Percentiles rank a stretch among this genome's conserved stretches.
Conservation (phyloP, 2,888 invertebrate genomes). For the Spisula solida region DNA sequence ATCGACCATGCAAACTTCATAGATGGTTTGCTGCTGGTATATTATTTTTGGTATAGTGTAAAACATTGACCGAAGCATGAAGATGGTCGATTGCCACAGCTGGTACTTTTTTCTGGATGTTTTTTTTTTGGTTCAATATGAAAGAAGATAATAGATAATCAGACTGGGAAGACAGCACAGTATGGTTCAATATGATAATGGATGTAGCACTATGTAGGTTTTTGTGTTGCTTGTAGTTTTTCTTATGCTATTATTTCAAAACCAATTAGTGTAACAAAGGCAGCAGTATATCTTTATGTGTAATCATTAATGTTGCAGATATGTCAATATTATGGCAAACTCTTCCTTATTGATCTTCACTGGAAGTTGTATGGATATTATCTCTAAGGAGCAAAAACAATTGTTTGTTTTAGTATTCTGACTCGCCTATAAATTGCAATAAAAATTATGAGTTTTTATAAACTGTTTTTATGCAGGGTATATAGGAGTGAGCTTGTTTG, state of each 20-base stretch:
- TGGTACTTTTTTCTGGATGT: neutral
- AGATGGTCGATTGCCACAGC: neutral
- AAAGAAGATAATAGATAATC: too few species aligned
- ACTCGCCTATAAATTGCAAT: too few species aligned
- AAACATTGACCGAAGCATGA: neutral
- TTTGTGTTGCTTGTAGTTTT: neutral
- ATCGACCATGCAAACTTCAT: too few species aligned
- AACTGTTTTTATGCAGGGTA: too few species aligned
- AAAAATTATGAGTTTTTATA: too few species aligned
- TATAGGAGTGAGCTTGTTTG: too few species aligned
- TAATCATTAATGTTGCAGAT: slow-evolving; percentile 6
- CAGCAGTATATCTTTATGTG: neutral
- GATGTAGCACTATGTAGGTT: neutral
- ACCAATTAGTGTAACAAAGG: slow-evolving; percentile 16
- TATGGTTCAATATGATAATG: slow-evolving; percentile 6
- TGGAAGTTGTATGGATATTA: neutral
- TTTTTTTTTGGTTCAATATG: neutral
- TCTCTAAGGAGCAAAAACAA: neutral
- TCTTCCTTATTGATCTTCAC: neutral
- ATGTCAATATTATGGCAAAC: neutral
- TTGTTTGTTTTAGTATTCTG: neutral
- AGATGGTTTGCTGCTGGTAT: too few species aligned
- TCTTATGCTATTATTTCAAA: neutral
- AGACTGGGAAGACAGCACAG: too few species aligned
- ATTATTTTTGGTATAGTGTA: too few species aligned